Evolutionary conservation across 2,113 vertebrate species (phyloP).

Genomic region (Struthidea cinerea): DNA sequence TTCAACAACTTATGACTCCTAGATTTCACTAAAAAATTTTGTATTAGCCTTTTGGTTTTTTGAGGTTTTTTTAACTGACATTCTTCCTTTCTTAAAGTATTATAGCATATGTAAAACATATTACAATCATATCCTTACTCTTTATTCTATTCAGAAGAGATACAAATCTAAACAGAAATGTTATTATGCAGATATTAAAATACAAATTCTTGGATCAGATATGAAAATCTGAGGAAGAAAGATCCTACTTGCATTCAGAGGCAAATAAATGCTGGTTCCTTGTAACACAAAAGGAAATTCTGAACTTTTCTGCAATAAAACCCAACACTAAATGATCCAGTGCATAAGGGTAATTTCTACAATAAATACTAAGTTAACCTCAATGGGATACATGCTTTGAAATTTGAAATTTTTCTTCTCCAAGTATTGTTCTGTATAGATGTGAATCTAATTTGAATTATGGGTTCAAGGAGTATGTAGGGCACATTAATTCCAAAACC

Average conservation of each 20-base stretch:
- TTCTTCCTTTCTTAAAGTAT: background rate
- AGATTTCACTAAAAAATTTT: background rate
- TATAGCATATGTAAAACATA: background rate
- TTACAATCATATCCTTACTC: background rate
- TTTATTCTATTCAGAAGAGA: background rate
- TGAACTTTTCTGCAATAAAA: background rate
- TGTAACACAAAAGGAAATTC: background rate
- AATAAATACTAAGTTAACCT: background rate
- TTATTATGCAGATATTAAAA: slow-evolving; percentile 5
- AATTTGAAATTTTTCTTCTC: background rate
- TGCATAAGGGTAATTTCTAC: background rate
- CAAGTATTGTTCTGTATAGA: background rate
- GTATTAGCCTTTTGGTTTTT: background rate
- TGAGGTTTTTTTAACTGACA: background rate
- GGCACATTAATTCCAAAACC: background rate
- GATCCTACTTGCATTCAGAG: background rate
- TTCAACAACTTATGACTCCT: background rate
- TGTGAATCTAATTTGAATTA: background rate
- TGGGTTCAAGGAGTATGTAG: background rate
- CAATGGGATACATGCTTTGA: background rate
- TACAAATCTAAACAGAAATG: background rate
- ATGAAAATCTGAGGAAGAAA: background rate
- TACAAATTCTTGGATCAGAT: background rate
- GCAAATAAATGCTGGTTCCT: background rate
- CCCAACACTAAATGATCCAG: background rate